These are phyloP conservation scores for Morone chrysops DNA, from an alignment of 2,113 vertebrate species.

Conservation along the genomic window DNA sequence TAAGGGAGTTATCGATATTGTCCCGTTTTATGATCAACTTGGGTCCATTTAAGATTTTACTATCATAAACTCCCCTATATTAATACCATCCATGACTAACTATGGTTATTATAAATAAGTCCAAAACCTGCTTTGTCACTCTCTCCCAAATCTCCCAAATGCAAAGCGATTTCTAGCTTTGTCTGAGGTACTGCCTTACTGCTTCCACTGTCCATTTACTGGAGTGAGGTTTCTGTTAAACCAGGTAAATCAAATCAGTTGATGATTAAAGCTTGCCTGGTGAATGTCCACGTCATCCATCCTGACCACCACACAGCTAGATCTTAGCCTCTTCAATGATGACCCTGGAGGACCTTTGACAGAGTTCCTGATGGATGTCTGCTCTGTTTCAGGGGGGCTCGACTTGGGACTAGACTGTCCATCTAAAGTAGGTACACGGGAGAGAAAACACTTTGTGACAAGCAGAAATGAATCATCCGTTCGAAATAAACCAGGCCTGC, in stretches of 20 bases:
- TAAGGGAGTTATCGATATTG: neutral
- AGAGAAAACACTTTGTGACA: slow-evolving; percentile 1
- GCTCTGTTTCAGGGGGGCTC: slow-evolving; percentile 65
- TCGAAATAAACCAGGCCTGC: no score
- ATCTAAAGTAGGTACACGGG: slow-evolving; percentile 53
- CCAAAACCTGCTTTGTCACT: neutral
- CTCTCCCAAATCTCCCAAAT: neutral
- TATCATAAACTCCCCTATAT: neutral
- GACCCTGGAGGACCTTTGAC: slow-evolving; percentile 50
- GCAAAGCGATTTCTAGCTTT: neutral
- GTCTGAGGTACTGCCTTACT: neutral
- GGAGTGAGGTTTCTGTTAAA: slow-evolving; percentile 6
- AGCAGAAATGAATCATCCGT: neutral
- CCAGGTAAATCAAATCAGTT: slow-evolving; percentile 48
- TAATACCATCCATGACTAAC: neutral
- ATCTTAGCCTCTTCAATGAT: slow-evolving; percentile 90
- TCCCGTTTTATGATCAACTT: neutral
- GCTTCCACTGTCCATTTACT: neutral
- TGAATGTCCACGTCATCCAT: slow-evolving; percentile 96
- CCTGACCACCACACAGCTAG: slow-evolving; percentile 92
- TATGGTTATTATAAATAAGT: neutral
- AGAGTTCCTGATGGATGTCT: slow-evolving; percentile 76
- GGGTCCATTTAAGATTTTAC: neutral
- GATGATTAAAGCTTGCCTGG: slow-evolving; percentile 84
- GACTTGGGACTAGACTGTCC: slow-evolving; percentile 71